Evolutionary conservation across 2,888 invertebrate genomes (phyloP).

Genomic region (Cheilosia grossa): DNA sequence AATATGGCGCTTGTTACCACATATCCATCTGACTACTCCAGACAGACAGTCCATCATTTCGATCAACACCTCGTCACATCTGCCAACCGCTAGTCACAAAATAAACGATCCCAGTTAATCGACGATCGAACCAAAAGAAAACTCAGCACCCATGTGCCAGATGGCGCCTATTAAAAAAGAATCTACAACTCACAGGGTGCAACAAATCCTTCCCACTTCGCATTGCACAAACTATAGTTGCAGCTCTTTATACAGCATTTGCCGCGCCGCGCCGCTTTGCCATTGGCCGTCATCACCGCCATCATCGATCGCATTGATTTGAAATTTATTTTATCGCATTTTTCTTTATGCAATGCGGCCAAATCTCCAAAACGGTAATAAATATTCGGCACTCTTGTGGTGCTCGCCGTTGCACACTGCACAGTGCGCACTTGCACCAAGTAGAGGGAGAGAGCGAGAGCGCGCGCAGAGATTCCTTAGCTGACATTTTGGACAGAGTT

Average conservation of each 20-base stretch:
- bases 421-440: slow-evolving; percentile 61
- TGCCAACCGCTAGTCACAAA: slow-evolving; percentile 41
- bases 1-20: no score
- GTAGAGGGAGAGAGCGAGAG: slow-evolving; percentile 1
- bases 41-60: slow-evolving; percentile 36
- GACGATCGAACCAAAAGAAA: slow-evolving; percentile 30
- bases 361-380: slow-evolving; percentile 69
- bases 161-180: slow-evolving; percentile 65
- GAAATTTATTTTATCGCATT: slow-evolving; percentile 68
- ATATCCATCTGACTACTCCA: no score
- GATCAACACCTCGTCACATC: slow-evolving; percentile 61
- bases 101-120: slow-evolving; percentile 38
- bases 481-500: slow-evolving; percentile 68
- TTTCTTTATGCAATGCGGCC: slow-evolving; percentile 60
- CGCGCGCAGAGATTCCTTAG: slow-evolving; percentile 37
- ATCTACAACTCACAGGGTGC: slow-evolving; percentile 40
- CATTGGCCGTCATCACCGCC: slow-evolving; percentile 46
- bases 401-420: neutral
- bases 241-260: slow-evolving; percentile 29
- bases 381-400: slow-evolving; percentile 67
- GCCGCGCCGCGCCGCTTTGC: slow-evolving; percentile 11
- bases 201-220: neutral
- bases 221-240: slow-evolving; percentile 45
- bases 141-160: slow-evolving; percentile 56
- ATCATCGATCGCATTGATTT: slow-evolving; percentile 68